These are phyloP conservation scores for Eulemur rufifrons DNA, from an alignment of 2,113 vertebrate species.

Conservation along the genomic window DNA sequence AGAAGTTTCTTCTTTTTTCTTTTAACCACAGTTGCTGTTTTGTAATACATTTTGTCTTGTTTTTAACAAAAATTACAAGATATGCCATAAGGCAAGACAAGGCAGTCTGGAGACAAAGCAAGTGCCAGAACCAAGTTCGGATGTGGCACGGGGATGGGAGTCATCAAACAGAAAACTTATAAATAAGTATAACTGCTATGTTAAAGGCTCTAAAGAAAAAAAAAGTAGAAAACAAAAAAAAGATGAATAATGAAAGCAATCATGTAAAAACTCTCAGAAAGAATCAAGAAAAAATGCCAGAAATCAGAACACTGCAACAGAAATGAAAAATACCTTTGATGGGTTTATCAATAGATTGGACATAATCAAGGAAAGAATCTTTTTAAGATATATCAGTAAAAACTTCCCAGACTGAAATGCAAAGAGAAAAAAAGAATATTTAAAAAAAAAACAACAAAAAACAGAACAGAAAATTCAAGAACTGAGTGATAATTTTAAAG, in stretches of 20 bases:
- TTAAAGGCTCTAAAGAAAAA: neutral
- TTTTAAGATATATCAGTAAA: neutral
- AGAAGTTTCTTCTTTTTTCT: neutral
- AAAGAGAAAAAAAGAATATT: neutral
- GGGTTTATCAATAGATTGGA: neutral
- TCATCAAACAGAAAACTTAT: neutral
- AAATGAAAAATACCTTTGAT: neutral
- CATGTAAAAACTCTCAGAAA: neutral
- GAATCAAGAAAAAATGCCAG: neutral
- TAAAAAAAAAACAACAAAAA: neutral
- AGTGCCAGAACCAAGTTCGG: neutral
- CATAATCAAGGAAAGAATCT: neutral
- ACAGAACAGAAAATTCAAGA: neutral
- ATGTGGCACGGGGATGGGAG: neutral
- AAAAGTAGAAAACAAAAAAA: neutral
- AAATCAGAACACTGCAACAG: neutral
- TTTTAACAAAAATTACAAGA: neutral
- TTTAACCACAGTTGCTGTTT: neutral
- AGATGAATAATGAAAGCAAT: neutral
- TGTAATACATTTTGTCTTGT: neutral
- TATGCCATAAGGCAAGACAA: neutral
- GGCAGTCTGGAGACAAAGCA: neutral
- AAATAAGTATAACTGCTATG: neutral
- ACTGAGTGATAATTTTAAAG: neutral
- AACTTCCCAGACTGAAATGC: neutral